A percentile compares a stretch with the other conserved stretches of the same genome.
Evolutionary conservation across 2,797 vertebrate species (phyloP).

Genomic region (Rhinichthys osculus): DNA sequence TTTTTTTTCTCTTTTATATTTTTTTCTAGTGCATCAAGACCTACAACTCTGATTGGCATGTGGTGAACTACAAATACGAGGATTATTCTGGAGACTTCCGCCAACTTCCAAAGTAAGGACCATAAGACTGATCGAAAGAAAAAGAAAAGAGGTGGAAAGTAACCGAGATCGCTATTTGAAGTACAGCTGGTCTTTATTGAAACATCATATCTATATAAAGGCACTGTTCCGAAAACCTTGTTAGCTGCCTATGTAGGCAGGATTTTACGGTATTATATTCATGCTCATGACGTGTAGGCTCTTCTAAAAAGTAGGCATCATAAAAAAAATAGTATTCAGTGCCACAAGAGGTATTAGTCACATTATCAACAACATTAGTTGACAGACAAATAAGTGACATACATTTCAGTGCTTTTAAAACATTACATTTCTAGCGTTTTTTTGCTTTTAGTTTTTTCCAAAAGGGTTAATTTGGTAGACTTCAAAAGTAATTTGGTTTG

Average conservation of each 20-base stretch:
- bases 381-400: not conserved
- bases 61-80: slow-evolving; percentile 95
- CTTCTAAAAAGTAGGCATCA: not conserved
- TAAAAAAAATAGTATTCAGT: not conserved
- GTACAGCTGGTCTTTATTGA: not conserved
- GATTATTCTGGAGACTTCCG: slow-evolving; percentile 98
- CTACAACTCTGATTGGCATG: slow-evolving; percentile 97
- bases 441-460: not conserved
- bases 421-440: not conserved
- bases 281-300: not conserved
- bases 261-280: not conserved
- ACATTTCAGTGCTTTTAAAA: too few species aligned
- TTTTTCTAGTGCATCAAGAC: slow-evolving; percentile 91
- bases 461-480: too few species aligned
- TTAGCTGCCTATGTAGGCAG: not conserved
- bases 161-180: not conserved
- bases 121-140: not conserved
- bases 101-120: slow-evolving; percentile 92
- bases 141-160: not conserved
- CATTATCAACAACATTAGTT: not conserved
- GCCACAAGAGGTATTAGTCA: not conserved
- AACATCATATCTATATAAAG: not conserved
- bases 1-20: slow-evolving; percentile 51
- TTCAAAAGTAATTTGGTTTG: not conserved
- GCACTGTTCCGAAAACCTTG: not conserved